These are phyloP conservation scores for Kradibia gibbosae DNA, from an alignment of 1,140 invertebrate genomes.

Conservation along the genomic window DNA sequence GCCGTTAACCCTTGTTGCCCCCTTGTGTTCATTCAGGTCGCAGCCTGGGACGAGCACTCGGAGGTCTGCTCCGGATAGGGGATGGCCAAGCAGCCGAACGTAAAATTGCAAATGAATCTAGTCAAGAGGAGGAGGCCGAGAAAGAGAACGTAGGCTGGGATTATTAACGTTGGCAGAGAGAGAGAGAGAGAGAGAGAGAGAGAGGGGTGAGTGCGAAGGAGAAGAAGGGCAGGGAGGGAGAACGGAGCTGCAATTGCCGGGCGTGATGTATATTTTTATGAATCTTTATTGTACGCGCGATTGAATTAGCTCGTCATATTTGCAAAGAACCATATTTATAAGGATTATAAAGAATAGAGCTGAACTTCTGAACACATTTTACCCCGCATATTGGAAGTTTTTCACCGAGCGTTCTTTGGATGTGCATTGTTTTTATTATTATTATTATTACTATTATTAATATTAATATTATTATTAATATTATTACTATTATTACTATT, in stretches of 20 bases:
- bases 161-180: no score
- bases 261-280: slow-evolving; percentile 57
- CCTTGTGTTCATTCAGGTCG: no score
- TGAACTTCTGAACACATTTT: slow-evolving; percentile 39
- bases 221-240: no score
- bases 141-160: slow-evolving; percentile 49
- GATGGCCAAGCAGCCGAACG: slow-evolving; percentile 49
- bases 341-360: slow-evolving; percentile 7
- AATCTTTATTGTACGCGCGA: slow-evolving; percentile 46
- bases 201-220: no score
- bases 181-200: no score
- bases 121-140: slow-evolving; percentile 64
- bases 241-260: slow-evolving; percentile 33
- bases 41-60: slow-evolving; percentile 89
- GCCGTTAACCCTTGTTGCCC: no score
- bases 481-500: background rate
- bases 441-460: no score
- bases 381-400: slow-evolving; percentile 39
- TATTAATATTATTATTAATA: background rate
- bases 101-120: slow-evolving; percentile 67
- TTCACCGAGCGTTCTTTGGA: slow-evolving; percentile 39
- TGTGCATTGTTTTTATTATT: slow-evolving; percentile 55
- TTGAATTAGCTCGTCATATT: slow-evolving; percentile 31
- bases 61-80: slow-evolving; percentile 83
- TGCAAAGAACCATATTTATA: slow-evolving; percentile 39